Evolutionary conservation across 2,797 vertebrate species (phyloP).

Genomic region (Enteromius anoplus): DNA sequence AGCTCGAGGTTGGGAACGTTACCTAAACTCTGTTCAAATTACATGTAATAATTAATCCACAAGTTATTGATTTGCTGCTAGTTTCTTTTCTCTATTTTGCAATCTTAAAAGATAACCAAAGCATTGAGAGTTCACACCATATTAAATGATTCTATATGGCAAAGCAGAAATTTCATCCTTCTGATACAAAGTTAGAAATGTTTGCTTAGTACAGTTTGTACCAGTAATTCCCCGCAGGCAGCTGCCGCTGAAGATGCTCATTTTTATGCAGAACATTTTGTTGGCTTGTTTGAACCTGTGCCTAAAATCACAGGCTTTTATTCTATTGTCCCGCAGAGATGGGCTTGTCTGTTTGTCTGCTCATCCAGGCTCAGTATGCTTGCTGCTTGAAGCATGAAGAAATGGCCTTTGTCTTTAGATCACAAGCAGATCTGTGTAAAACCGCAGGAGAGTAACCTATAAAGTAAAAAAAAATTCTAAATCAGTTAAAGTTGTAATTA

Average conservation of each 20-base stretch:
- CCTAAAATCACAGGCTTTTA: neutral
- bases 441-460: neutral
- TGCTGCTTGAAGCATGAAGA: neutral
- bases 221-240: neutral
- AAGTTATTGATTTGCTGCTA: neutral
- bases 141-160: neutral
- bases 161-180: neutral
- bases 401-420: conserved; percentile 9
- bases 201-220: too few relatives aligned
- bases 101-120: neutral
- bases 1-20: neutral
- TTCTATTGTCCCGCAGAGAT: conserved; percentile 6
- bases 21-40: neutral
- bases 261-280: conserved; percentile 20
- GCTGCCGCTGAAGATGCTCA: neutral
- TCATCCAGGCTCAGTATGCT: neutral
- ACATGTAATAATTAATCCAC: neutral
- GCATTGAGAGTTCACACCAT: neutral
- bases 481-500: neutral
- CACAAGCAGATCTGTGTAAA: neutral
- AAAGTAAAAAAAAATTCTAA: neutral
- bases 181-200: neutral
- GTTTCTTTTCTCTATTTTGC: neutral
- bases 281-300: conserved; percentile 18
- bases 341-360: neutral